Conservation (phyloP, 2,113 vertebrate genomes). For the Chloroceryle aenea region DNA sequence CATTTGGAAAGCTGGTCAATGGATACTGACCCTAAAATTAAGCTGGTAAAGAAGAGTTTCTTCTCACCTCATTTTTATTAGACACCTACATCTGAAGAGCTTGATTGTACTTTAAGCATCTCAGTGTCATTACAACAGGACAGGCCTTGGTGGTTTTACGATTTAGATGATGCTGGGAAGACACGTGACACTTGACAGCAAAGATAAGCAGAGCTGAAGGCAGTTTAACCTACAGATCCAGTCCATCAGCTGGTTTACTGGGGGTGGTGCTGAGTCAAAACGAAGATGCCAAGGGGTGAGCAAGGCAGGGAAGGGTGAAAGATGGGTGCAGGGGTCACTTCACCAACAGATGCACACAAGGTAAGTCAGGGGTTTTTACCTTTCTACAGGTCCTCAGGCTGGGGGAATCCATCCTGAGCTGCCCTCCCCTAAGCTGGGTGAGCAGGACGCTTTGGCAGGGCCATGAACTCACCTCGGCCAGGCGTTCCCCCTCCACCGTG, state of each 20-base stretch:
- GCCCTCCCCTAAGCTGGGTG: fast-evolving
- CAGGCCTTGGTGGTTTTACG: neutral
- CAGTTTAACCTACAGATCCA: neutral
- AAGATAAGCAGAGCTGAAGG: neutral
- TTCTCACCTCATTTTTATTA: neutral
- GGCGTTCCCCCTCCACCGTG: conserved; percentile 71
- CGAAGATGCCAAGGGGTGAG: neutral
- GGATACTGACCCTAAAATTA: neutral
- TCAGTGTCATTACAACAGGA: neutral
- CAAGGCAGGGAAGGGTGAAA: neutral
- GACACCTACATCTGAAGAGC: neutral
- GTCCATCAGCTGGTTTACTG: neutral
- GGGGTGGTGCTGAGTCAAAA: neutral
- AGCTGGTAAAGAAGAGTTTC: neutral
- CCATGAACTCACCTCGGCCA: conserved; percentile 82
- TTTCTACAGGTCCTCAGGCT: neutral
- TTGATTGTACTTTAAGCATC: neutral
- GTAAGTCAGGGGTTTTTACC: neutral
- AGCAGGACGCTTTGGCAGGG: neutral
- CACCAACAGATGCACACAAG: neutral
- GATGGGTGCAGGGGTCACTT: neutral
- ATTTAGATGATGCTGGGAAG: neutral
- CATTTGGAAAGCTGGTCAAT: neutral
- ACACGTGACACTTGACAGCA: neutral
- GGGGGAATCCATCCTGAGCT: neutral